phyloP scores from a whole-genome alignment of 2,113 vertebrate species.

The Corythoichthys haematopterus region DNA sequence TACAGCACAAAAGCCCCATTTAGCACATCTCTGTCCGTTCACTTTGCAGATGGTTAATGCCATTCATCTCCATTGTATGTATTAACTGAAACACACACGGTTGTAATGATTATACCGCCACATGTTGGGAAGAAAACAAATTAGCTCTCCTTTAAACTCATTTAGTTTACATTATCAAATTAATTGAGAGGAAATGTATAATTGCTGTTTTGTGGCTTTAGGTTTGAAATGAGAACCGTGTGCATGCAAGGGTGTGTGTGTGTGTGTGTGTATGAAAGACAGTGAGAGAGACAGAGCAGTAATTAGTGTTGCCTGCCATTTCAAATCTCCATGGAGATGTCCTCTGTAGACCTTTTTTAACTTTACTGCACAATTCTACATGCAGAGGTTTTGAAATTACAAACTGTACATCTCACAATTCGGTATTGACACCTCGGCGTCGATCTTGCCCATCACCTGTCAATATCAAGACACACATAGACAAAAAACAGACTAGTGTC shows the following conservation, averaged over 20 bases:
- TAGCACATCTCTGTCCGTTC: background rate
- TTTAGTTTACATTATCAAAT: conserved; percentile 1
- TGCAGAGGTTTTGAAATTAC: conserved; percentile 10
- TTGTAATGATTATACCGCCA: background rate
- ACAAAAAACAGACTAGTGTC: no score
- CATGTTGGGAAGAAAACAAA: background rate
- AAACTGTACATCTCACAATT: background rate
- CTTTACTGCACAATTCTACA: conserved; percentile 46
- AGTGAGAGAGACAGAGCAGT: conserved; percentile 21
- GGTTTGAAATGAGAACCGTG: background rate
- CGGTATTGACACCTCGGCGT: background rate
- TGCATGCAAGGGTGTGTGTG: conserved; percentile 10
- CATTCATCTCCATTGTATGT: background rate
- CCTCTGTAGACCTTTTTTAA: conserved; percentile 52
- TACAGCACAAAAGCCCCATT: background rate
- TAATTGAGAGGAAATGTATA: conserved; percentile 5
- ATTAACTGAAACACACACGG: background rate
- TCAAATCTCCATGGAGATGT: conserved; percentile 69
- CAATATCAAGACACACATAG: no score
- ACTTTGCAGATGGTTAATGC: background rate
- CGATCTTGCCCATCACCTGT: no score
- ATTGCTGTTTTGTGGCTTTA: background rate
- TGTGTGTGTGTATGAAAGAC: background rate
- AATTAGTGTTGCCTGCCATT: conserved; percentile 63
- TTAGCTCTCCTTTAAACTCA: background rate